Conservation (phyloP, 2,888 invertebrate species). For the Glyphotaelius pellucidus region DNA sequence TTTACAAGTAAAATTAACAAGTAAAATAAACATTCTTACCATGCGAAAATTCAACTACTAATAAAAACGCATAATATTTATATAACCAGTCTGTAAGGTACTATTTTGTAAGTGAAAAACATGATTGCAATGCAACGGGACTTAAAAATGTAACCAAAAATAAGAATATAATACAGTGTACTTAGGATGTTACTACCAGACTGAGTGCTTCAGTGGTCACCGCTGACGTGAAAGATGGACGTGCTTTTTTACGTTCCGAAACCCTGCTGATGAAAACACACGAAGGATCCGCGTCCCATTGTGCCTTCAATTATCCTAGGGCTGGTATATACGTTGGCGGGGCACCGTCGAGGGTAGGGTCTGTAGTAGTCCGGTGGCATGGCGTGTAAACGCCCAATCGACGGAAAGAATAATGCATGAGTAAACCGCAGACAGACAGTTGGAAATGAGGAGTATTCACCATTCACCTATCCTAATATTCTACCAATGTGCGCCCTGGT, state of each 20-base stretch:
- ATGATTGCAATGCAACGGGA: background rate
- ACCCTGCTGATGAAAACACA: background rate
- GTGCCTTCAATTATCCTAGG: background rate
- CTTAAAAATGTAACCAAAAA: background rate
- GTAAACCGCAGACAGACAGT: conserved; percentile 13
- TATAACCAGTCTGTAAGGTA: no score
- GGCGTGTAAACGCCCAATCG: conserved; percentile 9
- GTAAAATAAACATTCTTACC: no score
- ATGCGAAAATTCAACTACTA: no score
- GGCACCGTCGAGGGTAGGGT: background rate
- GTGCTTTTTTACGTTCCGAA: background rate
- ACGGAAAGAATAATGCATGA: conserved; percentile 26
- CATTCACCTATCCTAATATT: background rate
- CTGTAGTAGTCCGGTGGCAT: background rate
- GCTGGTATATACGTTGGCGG: background rate
- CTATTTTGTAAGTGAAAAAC: background rate
- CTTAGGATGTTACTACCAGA: background rate
- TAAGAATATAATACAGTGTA: background rate
- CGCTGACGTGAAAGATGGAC: background rate
- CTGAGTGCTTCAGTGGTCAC: background rate
- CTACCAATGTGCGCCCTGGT: background rate
- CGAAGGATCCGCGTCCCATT: background rate
- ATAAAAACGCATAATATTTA: no score
- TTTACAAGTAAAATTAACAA: no score
- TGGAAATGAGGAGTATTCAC: background rate